Percentiles rank a stretch among this genome's conserved stretches.
Conservation (phyloP, 1,140 invertebrate genomes). For the Melipona quadrifasciata region DNA sequence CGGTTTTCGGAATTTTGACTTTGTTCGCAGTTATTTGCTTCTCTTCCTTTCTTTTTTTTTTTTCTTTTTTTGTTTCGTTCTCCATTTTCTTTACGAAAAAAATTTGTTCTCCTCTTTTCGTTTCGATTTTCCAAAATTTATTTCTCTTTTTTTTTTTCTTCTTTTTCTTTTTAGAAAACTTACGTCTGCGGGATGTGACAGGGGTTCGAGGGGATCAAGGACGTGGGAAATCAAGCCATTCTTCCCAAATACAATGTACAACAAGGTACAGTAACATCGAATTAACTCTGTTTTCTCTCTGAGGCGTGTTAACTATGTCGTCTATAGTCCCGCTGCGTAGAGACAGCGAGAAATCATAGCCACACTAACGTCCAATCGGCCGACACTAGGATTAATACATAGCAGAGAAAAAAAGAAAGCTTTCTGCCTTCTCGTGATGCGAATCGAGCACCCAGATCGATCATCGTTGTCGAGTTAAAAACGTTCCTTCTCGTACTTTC, state of each 20-base stretch:
- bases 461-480: slow-evolving; percentile 43
- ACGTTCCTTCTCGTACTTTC: neutral
- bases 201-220: slow-evolving; percentile 22
- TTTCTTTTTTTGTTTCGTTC: neutral
- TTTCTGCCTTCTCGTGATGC: neutral
- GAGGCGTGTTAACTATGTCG: slow-evolving; percentile 16
- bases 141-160: slow-evolving; percentile 52
- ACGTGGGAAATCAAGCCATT: slow-evolving; percentile 58
- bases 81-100: neutral
- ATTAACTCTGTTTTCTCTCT: slow-evolving; percentile 13
- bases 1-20: slow-evolving; percentile 63
- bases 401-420: slow-evolving; percentile 21
- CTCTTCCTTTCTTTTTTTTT: neutral
- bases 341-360: slow-evolving; percentile 42
- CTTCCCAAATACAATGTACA: slow-evolving; percentile 40
- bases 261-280: slow-evolving; percentile 40
- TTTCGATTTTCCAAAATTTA: neutral
- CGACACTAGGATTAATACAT: neutral
- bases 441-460: slow-evolving; percentile 5
- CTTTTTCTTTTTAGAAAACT: slow-evolving; percentile 68
- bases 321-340: neutral
- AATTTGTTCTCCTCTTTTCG: neutral
- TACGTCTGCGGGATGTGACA: slow-evolving; percentile 45
- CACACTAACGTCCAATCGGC: slow-evolving; percentile 16
- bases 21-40: neutral